Conservation (phyloP, 2,888 invertebrate species). For the Xanthia togata region DNA sequence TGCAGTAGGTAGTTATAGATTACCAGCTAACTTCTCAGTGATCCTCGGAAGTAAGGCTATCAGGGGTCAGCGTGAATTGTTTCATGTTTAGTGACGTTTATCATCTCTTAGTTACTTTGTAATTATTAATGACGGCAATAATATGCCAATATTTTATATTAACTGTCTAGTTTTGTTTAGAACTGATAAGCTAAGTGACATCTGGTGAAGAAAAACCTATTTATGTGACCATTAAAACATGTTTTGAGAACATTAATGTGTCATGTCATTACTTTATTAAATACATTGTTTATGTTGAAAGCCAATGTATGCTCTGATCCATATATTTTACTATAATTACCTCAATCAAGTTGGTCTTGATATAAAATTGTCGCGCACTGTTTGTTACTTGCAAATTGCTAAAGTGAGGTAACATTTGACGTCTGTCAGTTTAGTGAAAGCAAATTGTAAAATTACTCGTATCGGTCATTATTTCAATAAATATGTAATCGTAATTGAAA, state of each 20-base stretch:
- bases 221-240: conserved; percentile 34
- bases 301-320: conserved; percentile 14
- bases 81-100: conserved; percentile 52
- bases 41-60: conserved; percentile 74
- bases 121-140: conserved; percentile 44
- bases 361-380: conserved; percentile 7
- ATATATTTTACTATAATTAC: conserved; percentile 27
- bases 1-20: conserved; percentile 46
- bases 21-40: conserved; percentile 52
- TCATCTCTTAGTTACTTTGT: conserved; percentile 49
- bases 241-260: conserved; percentile 24
- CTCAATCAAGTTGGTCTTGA: background rate
- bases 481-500: too few species aligned
- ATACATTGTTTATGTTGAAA: conserved; percentile 34
- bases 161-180: conserved; percentile 41
- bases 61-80: conserved; percentile 69
- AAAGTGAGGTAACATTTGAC: too few species aligned
- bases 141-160: conserved; percentile 45
- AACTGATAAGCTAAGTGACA: conserved; percentile 45
- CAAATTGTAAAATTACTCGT: too few species aligned
- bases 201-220: conserved; percentile 11
- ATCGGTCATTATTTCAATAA: too few species aligned
- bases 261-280: conserved; percentile 28
- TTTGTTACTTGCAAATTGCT: conserved; percentile 8
- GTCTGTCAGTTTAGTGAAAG: too few species aligned